Evolutionary conservation across 2,113 vertebrate genomes (phyloP), one percentile per base, ranked within the genome.

Genomic region (Ctenodactylus gundi): DNA sequence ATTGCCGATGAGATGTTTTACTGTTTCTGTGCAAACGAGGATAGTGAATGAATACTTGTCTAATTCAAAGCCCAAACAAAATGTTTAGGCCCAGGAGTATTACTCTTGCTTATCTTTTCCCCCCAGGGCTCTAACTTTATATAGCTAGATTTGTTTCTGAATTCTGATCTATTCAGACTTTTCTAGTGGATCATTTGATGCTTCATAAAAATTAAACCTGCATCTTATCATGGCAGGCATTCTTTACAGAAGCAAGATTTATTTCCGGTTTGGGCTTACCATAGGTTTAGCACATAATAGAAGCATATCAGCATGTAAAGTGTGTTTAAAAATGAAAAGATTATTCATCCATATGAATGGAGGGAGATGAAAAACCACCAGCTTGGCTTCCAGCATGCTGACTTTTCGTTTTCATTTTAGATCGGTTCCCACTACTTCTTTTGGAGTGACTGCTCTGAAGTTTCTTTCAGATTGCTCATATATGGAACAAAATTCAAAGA

Each of bases 11-110:
- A 85, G 82, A 88, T 49, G 72, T 67, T 88, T 93, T 81, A 67
- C 23, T 93, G 39, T 91, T 93, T 90, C 51, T 65, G 60, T 31
- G 8, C 31, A 65, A 77, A 94, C 0, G 18, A 93, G 36, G 36
- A 36, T 29, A 60, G 46, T 44, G 10, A 72, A 81, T 86, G 87
- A 87, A 62, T n/a, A 78, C 72, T 39, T 91, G 75, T 78, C 75
- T 86, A 85, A 96, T 91, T 88, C 62, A 76, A 89, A 88, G 58
- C 57, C 41, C 72, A 88, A 93, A 87, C 53, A 80, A 65, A 82
- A 88, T 77, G 17, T 76, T 90, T 53, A 77, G 72, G 39, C 82
- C 12, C 21, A 1, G 58, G 44, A 91, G 8, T 83, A 73, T 85
- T 55, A 39, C 34, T 68, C 27, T 77, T 34, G 23, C 86, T 91